These are phyloP conservation scores for Melanotaenia trifasciata DNA, from an alignment of 2,797 vertebrate genomes.

Conservation along the genomic window DNA sequence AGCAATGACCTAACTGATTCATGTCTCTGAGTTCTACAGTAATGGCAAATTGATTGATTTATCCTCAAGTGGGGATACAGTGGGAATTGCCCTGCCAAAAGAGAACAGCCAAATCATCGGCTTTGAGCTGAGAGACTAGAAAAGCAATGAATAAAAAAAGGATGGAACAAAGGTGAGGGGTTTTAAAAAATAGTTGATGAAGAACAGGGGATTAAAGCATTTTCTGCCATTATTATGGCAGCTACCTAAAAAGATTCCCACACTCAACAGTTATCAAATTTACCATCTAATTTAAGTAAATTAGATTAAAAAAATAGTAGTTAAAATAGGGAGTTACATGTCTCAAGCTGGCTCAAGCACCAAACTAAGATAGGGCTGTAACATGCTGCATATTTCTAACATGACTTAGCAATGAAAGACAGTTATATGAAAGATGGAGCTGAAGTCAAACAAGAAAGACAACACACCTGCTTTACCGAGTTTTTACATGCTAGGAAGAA, in stretches of 20 bases:
- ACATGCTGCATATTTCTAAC: not conserved
- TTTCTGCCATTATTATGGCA: constrained; percentile 21
- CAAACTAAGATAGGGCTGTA: constrained; percentile 4
- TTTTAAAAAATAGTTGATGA: constrained; percentile 65
- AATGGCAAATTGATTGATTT: constrained; percentile 84
- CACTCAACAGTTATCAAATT: constrained; percentile 21
- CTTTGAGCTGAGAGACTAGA: constrained; percentile 60
- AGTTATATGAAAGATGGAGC: not conserved
- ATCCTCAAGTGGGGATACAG: constrained; percentile 58
- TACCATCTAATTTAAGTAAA: constrained; percentile 41
- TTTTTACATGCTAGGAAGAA: not conserved
- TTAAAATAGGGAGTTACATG: constrained; percentile 14
- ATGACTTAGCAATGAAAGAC: constrained; percentile 6
- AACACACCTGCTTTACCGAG: not conserved
- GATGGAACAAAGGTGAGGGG: constrained; percentile 32
- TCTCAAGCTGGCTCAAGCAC: too few relatives aligned
- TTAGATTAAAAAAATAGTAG: constrained; percentile 25
- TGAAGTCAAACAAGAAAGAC: not conserved
- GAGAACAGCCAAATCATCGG: constrained; percentile 64
- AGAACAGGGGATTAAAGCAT: constrained; percentile 29
- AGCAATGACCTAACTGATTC: constrained; percentile 79
- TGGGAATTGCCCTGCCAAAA: constrained; percentile 61
- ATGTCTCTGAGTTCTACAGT: constrained; percentile 76
- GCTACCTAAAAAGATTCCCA: constrained; percentile 11
- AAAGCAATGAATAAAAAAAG: constrained; percentile 48